Conservation (phyloP, 2,797 vertebrate genomes). For the Thripadectes ignobilis region DNA sequence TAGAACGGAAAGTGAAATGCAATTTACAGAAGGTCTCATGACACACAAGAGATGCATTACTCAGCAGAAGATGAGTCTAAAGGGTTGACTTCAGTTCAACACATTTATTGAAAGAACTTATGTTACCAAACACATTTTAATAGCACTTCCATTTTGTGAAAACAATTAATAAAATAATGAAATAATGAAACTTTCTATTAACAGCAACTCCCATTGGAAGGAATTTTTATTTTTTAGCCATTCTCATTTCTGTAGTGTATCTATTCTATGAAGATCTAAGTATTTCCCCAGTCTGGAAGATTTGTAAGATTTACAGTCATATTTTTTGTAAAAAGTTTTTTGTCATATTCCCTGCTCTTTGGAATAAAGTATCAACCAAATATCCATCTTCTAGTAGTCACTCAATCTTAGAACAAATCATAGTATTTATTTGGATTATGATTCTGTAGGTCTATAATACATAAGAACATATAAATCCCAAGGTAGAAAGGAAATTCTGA, state of each 20-base stretch:
- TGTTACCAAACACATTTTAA: neutral
- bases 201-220: neutral
- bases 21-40: neutral
- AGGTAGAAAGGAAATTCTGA: neutral
- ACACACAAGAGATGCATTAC: neutral
- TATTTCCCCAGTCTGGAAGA: neutral
- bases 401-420: neutral
- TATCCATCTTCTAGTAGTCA: neutral
- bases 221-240: neutral
- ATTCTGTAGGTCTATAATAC: neutral
- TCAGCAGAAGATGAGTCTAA: neutral
- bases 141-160: neutral
- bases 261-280: neutral
- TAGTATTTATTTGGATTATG: neutral
- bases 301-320: neutral
- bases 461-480: neutral
- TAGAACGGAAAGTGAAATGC: neutral
- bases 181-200: neutral
- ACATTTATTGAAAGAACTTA: neutral
- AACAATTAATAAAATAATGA: neutral
- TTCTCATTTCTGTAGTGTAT: neutral
- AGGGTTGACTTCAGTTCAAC: neutral
- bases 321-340: neutral
- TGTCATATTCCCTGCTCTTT: neutral
- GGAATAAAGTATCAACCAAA: neutral